phyloP scores from a whole-genome alignment of 2,797 vertebrate species.

The Cyprinodon diabolis region DNA sequence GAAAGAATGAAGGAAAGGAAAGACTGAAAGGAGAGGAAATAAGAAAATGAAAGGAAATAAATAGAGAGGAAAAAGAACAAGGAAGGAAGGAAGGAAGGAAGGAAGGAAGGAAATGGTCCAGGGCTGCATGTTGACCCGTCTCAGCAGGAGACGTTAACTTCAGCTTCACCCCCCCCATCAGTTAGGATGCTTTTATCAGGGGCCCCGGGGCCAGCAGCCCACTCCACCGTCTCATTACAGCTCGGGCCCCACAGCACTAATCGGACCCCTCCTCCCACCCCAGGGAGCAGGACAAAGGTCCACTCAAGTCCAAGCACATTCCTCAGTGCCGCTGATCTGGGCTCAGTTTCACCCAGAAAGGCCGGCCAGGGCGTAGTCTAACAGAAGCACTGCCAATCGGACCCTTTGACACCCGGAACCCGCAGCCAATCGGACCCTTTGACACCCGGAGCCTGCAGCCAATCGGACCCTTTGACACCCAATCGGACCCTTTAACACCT shows the following conservation, averaged over 20 bases:
- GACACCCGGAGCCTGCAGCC: no score
- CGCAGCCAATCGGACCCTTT: no score
- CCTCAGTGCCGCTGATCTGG: background rate
- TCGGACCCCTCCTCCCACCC: constrained; percentile 33
- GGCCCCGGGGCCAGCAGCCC: constrained; percentile 54
- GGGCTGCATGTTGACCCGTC: constrained; percentile 64
- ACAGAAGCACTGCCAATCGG: no score
- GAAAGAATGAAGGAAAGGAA: no score
- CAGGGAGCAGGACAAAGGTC: constrained; percentile 23
- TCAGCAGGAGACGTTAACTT: constrained; percentile 77
- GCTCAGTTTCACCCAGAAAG: background rate
- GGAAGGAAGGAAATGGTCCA: constrained; percentile 42
- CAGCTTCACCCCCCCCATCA: constrained; percentile 72
- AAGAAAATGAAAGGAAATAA: no score
- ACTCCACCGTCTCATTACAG: constrained; percentile 69
- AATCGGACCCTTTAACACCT: no score
- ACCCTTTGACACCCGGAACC: no score
- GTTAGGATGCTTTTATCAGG: constrained; percentile 62
- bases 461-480: no score
- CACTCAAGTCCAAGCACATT: constrained; percentile 46
- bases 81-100: no score
- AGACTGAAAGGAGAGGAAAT: no score
- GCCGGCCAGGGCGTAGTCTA: no score
- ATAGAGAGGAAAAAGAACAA: no score
- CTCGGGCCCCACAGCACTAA: constrained; percentile 52